Base-by-base conservation (phyloP, 2,888 invertebrate species). In the Spilosoma lubricipeda region DNA sequence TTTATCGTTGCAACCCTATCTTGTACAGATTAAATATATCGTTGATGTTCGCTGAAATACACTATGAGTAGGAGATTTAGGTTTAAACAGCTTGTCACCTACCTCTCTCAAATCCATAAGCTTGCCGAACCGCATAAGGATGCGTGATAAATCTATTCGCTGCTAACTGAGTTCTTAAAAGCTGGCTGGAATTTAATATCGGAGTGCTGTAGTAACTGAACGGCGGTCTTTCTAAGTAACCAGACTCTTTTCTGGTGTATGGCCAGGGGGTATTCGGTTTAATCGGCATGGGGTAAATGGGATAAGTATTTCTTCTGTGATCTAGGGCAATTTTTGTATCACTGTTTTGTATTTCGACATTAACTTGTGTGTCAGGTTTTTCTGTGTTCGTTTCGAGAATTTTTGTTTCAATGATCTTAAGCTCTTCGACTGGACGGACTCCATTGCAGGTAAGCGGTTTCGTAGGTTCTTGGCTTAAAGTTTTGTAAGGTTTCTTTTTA, bases 51-150 rank as follows among this genome's bases (percentile, higher is more conserved):
- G 18, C 2, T 30, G 63, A 30, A 30, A 8, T 30, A 30, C 5
- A 11, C 0, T 63, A 63, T 63, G 30, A 18, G 8, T 18, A 18
- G 18, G 15, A 30, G 27, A 30, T 30, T 63, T 30, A 30, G 30
- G 63, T 48, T 23, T 48, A 18, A 67, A 67, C 27, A 48, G 3
- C 23, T 67, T 63, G 45, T 63, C 13, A 63, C 63, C 2, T 79
- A 95, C 95, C 94, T 93, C 93, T 92, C 74, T 94, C 93, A 78
- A 91, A 92, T 82, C 92, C 93, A 74, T 93, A 95, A 15, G 92
- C 85, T 75, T 93, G 94, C 78, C 93, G 88, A 81, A 94, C 84
- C 67, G 91, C 85, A 63, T 90, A 91, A 0, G 93, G 90, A 73
- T 91, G 91, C 0, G 92, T 71, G 30, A 90, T 82, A 74, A 88